A percentile compares a stretch with the other conserved stretches of the same genome.
Evolutionary conservation across 2,113 vertebrate genomes (phyloP).

Genomic region (Pedetes capensis): DNA sequence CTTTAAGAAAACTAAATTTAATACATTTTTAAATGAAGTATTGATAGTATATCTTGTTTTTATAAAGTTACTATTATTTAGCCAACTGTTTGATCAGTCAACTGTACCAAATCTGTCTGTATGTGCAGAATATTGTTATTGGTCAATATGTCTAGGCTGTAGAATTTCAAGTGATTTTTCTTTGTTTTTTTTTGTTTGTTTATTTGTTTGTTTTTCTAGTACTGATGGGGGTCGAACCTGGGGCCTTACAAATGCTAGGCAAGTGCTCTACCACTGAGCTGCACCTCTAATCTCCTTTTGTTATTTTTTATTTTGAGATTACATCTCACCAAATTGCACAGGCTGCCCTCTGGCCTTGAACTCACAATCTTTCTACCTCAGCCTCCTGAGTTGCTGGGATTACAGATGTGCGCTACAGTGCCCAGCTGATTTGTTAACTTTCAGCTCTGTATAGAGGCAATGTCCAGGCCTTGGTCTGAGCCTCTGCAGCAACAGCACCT

Average conservation of each 20-base stretch:
- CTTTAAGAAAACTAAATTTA: slow-evolving; percentile 18
- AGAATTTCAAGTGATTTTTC: background rate
- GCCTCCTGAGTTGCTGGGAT: no score
- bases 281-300: no score
- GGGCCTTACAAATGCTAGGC: no score
- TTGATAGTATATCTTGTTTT: slow-evolving; percentile 13
- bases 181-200: no score
- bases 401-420: no score
- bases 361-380: no score
- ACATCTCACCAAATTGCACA: no score
- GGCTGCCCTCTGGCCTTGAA: no score
- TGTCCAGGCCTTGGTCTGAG: background rate
- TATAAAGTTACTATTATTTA: slow-evolving; percentile 17
- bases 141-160: background rate
- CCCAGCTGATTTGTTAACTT: background rate
- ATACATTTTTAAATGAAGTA: background rate
- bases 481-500: background rate
- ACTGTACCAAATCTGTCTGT: background rate
- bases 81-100: background rate
- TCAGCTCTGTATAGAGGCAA: background rate
- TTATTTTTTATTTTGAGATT: no score
- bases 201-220: no score
- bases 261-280: no score
- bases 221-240: no score
- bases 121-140: background rate